Evolutionary conservation across 2,113 vertebrate genomes (phyloP), one percentile per base, ranked within the genome.

Genomic region (Rhegmatorhina hoffmannsi): DNA sequence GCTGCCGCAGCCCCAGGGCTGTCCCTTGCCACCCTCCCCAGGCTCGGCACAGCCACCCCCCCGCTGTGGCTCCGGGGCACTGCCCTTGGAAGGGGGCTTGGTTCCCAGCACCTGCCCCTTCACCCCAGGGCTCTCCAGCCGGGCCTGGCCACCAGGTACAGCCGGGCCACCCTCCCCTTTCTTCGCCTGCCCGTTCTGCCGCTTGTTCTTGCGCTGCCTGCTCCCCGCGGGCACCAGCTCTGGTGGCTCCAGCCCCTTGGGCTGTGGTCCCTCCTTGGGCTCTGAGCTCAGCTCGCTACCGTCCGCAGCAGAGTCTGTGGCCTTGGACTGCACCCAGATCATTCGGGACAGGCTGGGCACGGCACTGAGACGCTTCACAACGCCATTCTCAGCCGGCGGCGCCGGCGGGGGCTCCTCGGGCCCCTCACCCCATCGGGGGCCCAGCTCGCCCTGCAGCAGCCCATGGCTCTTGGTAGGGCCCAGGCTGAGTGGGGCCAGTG

Each of bases 401-500:
- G 91, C 91, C 67, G 92, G 97, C 9, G 68, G 97, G 17, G 63
- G 94, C 69, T 75, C 96, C 93, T 95, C 97, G 9, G 98, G 84
- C 24, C 96, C 90, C 88, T 98, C 97, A 2, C 81, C 94, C 98
- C 98, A 98, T 20, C 94, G 96, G 50, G 96, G 72, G 10, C 92
- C 93, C 97, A 98, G 68, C 91, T 99, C 84, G 29, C 98, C 94
- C 98, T 97, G 89, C 83, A 97, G 91, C 92, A 97, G 84, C 0
- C 76, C 6, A 23, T 99, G 99, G 96, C 97, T 98, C 95, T 99
- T 99, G 92, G 99, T 95, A 17, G 98, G 98, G 58, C 98, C 98
- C 96, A 99, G 97, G 46, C 99, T 99, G 90, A 99, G 99, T 2
- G 99, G 99, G 43, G 99, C 99, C 34, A 99, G 97, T 59, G 99